Evolutionary conservation across 1,140 invertebrate species (phyloP).

Genomic region (Leptoteleia sp.): DNA sequence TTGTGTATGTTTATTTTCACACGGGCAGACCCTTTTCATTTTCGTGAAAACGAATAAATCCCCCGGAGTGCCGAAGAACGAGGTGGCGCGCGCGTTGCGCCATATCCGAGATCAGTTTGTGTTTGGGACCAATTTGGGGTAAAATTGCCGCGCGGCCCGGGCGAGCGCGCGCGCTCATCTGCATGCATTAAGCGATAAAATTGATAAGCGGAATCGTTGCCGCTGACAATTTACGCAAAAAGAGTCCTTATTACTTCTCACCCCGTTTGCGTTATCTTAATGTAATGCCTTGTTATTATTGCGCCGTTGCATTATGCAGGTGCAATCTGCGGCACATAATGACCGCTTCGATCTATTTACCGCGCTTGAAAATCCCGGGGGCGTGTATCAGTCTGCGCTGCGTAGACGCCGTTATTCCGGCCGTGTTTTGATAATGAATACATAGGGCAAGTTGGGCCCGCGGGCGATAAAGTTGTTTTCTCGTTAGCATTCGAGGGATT

Average conservation of each 20-base stretch:
- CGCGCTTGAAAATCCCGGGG: constrained; percentile 49
- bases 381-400: constrained; percentile 50
- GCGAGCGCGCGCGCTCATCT: constrained; percentile 4
- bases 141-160: constrained; percentile 2
- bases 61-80: too few species aligned
- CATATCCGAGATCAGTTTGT: too few species aligned
- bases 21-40: too few species aligned
- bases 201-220: constrained; percentile 31
- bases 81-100: too few species aligned
- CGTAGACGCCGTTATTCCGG: constrained; percentile 46
- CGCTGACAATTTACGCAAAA: constrained; percentile 32
- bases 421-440: constrained; percentile 66
- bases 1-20: too few species aligned
- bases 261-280: constrained; percentile 61
- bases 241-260: constrained; percentile 47
- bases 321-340: constrained; percentile 58
- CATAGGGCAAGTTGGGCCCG: constrained; percentile 39
- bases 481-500: constrained; percentile 62
- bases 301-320: constrained; percentile 55
- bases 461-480: constrained; percentile 65
- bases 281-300: constrained; percentile 62
- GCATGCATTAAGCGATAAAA: constrained; percentile 22
- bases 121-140: too few species aligned
- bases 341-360: constrained; percentile 61
- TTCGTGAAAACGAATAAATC: too few species aligned